These are phyloP conservation scores for Raja brachyura DNA, from an alignment of 2,113 vertebrate species.

Conservation along the genomic window DNA sequence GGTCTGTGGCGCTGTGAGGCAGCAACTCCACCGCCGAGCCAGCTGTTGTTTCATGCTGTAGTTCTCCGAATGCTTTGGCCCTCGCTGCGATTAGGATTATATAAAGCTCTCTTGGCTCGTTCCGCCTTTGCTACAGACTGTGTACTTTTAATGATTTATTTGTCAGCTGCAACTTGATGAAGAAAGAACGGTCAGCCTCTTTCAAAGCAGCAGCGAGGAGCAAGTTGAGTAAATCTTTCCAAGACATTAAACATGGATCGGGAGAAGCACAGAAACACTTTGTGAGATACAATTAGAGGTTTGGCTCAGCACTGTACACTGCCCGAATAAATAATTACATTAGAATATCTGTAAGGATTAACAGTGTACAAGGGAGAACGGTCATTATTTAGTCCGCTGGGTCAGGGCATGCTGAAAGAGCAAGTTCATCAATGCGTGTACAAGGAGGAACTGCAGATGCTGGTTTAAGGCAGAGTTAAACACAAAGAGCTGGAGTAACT, in stretches of 20 bases:
- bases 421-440: not conserved
- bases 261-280: conserved; percentile 28
- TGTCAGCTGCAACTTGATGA: not conserved
- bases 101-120: not conserved
- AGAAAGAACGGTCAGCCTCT: not conserved
- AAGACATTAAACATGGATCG: conserved; percentile 26
- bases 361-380: not conserved
- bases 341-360: conserved; percentile 18
- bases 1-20: too few relatives aligned
- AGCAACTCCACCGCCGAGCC: too few relatives aligned
- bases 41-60: not conserved
- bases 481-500: too few relatives aligned
- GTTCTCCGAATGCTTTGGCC: not conserved
- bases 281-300: conserved; percentile 23
- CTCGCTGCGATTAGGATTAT: not conserved
- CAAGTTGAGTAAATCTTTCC: conserved; percentile 21
- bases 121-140: conserved; percentile 21
- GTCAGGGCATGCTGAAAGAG: not conserved
- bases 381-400: not conserved
- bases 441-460: too few relatives aligned
- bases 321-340: conserved; percentile 33
- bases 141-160: not conserved
- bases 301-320: conserved; percentile 1
- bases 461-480: too few relatives aligned
- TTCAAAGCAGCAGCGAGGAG: not conserved